Percentiles rank a stretch among this genome's conserved stretches.
Conservation (phyloP, 1,140 invertebrate genomes). For the Drosophila rhopaloa region DNA sequence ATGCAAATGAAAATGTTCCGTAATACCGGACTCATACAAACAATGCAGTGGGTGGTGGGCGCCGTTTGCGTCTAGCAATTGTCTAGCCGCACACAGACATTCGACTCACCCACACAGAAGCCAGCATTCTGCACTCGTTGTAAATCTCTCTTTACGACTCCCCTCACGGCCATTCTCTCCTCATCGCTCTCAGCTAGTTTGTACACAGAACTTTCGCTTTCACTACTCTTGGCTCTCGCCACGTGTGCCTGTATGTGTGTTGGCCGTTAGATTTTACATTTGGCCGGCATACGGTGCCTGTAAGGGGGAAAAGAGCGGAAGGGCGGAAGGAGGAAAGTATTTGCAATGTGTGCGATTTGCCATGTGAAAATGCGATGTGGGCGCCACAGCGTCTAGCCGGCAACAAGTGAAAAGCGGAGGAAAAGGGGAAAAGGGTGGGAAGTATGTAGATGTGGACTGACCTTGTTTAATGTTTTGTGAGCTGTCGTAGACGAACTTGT, state of each 20-base stretch:
- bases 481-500: slow-evolving; percentile 48
- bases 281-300: slow-evolving; percentile 60
- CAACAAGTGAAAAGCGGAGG: slow-evolving; percentile 61
- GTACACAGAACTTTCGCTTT: slow-evolving; percentile 80
- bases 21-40: slow-evolving; percentile 21
- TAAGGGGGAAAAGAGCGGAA: slow-evolving; percentile 3
- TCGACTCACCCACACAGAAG: slow-evolving; percentile 9
- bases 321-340: not conserved
- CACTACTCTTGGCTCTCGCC: slow-evolving; percentile 26
- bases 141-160: slow-evolving; percentile 54
- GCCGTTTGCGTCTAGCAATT: slow-evolving; percentile 62
- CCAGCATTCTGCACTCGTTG: slow-evolving; percentile 41
- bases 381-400: slow-evolving; percentile 45
- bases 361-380: slow-evolving; percentile 45
- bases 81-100: slow-evolving; percentile 56
- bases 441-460: slow-evolving; percentile 39
- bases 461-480: slow-evolving; percentile 62
- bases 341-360: slow-evolving; percentile 18
- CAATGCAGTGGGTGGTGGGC: not conserved
- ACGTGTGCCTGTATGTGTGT: slow-evolving; percentile 11
- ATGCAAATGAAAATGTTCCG: slow-evolving; percentile 26
- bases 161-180: slow-evolving; percentile 16
- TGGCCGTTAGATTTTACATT: slow-evolving; percentile 79
- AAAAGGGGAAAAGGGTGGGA: not conserved
- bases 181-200: slow-evolving; percentile 63